phyloP scores from a whole-genome alignment of 2,113 vertebrate species.

The Rhynchopsitta pachyrhyncha region DNA sequence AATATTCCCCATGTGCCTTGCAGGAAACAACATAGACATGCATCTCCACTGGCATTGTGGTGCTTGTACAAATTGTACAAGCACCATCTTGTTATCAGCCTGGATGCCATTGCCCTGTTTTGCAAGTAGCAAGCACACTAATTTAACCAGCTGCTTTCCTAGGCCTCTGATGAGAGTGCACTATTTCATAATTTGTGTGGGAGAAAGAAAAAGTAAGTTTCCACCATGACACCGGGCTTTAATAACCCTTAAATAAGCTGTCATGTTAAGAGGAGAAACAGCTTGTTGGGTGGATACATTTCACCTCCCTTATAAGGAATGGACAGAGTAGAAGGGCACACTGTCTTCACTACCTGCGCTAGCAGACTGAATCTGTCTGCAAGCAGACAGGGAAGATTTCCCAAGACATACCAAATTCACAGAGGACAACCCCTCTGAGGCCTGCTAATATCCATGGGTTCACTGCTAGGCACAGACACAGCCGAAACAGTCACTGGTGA shows the following conservation, averaged over 20 bases:
- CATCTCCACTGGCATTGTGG: rapidly evolving
- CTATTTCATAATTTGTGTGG: neutral
- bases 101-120: neutral
- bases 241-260: neutral
- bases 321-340: neutral
- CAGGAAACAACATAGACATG: neutral
- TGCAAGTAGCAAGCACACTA: neutral
- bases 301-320: neutral
- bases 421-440: neutral
- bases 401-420: neutral
- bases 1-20: neutral
- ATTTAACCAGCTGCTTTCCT: neutral
- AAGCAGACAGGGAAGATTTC: neutral
- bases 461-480: neutral
- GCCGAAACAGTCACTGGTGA: neutral
- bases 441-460: neutral
- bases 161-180: neutral
- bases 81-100: neutral
- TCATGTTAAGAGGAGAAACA: neutral
- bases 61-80: neutral
- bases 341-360: rapidly evolving
- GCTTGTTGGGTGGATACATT: neutral
- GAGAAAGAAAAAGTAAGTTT: neutral
- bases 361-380: neutral
- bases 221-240: neutral